Conservation (phyloP, 1,140 invertebrate species). For the Trichonephila clavipes region DNA sequence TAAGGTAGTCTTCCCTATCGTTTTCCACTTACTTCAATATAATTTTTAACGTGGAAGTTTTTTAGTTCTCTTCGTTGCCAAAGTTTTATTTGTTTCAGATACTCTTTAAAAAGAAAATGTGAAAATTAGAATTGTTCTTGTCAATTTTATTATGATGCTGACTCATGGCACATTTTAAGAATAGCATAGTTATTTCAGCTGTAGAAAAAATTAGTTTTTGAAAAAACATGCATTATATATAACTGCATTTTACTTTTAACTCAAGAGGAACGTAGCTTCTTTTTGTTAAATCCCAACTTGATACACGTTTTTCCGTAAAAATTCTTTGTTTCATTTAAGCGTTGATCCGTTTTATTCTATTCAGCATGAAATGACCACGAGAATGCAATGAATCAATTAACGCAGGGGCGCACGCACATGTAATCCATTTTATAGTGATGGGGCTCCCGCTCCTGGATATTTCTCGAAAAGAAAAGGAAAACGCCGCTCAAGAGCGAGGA, state of each 20-base stretch:
- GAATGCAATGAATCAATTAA: constrained; percentile 27
- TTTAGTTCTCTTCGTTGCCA: too few species aligned
- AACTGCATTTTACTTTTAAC: background rate
- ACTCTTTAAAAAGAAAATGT: too few species aligned
- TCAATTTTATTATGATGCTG: too few species aligned
- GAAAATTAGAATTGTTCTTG: too few species aligned
- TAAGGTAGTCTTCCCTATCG: too few species aligned
- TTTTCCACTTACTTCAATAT: too few species aligned
- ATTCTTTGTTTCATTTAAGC: constrained; percentile 12
- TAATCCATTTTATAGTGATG: constrained; percentile 26
- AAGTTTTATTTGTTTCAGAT: too few species aligned
- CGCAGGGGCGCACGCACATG: background rate
- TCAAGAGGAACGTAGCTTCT: background rate
- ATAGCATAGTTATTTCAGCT: too few species aligned
- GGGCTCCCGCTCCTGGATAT: background rate
- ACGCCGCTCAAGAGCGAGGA: background rate
- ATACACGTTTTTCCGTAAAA: background rate
- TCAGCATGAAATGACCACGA: constrained; percentile 4
- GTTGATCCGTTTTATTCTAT: constrained; percentile 1
- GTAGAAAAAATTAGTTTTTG: too few species aligned
- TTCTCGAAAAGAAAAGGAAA: background rate
- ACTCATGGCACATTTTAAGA: too few species aligned
- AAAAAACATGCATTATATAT: too few species aligned
- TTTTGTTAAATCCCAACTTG: background rate
- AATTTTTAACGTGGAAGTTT: too few species aligned